These are phyloP conservation scores for Drosophila serrata DNA, from an alignment of 1,140 invertebrate genomes.

Conservation along the genomic window DNA sequence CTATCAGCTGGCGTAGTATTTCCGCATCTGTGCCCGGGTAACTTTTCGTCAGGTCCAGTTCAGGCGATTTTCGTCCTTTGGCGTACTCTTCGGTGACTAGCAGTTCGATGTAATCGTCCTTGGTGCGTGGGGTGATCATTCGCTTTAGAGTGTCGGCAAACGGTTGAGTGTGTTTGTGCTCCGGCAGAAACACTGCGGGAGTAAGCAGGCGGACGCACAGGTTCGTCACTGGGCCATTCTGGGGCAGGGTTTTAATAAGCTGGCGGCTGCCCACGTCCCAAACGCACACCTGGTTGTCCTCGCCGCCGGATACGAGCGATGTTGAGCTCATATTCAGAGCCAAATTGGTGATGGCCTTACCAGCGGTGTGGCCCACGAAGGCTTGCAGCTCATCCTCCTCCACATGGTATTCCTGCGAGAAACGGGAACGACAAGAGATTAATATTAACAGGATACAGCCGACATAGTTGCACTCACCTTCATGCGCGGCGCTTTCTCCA, in stretches of 20 bases:
- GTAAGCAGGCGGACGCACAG: slow-evolving; percentile 87
- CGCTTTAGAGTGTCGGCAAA: slow-evolving; percentile 84
- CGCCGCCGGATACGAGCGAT: slow-evolving; percentile 90
- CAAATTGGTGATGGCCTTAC: slow-evolving; percentile 88
- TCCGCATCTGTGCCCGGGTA: slow-evolving; percentile 8
- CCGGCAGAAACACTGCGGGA: slow-evolving; percentile 85
- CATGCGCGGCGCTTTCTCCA: slow-evolving; percentile 89
- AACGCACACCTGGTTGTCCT: slow-evolving; percentile 90
- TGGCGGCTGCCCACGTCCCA: slow-evolving; percentile 93
- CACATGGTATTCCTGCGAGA: slow-evolving; percentile 87
- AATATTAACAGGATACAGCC: not conserved
- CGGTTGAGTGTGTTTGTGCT: slow-evolving; percentile 84
- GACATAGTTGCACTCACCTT: slow-evolving; percentile 43
- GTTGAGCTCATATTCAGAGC: slow-evolving; percentile 90
- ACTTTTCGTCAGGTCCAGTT: slow-evolving; percentile 10
- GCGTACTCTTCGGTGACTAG: slow-evolving; percentile 53
- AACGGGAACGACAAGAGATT: slow-evolving; percentile 39
- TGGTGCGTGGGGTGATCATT: slow-evolving; percentile 60
- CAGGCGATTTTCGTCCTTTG: not conserved
- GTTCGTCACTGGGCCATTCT: slow-evolving; percentile 91
- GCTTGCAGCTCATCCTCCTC: slow-evolving; percentile 84
- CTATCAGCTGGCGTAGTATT: not conserved
- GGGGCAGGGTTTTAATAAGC: slow-evolving; percentile 89
- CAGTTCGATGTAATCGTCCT: slow-evolving; percentile 66
- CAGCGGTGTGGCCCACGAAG: slow-evolving; percentile 90